These are phyloP conservation scores for Butastur rufipennis DNA, from an alignment of 2,113 vertebrate species.

Conservation along the genomic window DNA sequence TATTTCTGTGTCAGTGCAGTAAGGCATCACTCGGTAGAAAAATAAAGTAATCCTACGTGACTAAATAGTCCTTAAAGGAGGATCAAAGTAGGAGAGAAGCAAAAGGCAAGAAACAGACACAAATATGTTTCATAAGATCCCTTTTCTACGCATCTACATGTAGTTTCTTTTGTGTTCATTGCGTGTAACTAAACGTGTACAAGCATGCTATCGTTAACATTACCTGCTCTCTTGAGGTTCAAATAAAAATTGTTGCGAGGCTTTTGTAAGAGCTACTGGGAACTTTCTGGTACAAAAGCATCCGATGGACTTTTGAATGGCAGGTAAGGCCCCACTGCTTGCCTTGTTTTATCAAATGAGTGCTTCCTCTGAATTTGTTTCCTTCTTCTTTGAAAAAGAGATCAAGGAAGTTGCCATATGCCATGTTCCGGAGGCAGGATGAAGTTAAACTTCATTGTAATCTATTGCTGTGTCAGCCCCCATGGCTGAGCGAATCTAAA, in stretches of 20 bases:
- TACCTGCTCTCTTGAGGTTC: not conserved
- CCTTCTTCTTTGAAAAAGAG: not conserved
- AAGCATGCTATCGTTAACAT: not conserved
- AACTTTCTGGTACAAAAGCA: not conserved
- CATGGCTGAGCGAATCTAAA: not conserved
- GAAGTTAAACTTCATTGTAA: not conserved
- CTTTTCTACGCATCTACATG: not conserved
- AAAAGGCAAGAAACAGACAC: not conserved
- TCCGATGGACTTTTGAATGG: not conserved
- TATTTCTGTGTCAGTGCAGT: not conserved
- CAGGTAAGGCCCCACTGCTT: not conserved
- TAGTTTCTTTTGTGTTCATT: not conserved
- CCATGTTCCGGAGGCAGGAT: not conserved
- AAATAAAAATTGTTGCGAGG: not conserved
- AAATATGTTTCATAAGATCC: not conserved
- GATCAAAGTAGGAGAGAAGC: not conserved
- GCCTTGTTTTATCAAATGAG: not conserved
- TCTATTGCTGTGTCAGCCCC: not conserved
- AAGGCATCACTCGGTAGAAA: not conserved
- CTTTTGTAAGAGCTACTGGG: not conserved
- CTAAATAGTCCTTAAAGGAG: not conserved
- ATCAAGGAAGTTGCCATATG: not conserved
- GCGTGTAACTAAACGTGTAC: not conserved
- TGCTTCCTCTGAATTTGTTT: not conserved
- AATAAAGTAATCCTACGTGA: not conserved